Evolutionary conservation across 2,113 vertebrate species (phyloP).

Genomic region (Ariopsis seemanni): DNA sequence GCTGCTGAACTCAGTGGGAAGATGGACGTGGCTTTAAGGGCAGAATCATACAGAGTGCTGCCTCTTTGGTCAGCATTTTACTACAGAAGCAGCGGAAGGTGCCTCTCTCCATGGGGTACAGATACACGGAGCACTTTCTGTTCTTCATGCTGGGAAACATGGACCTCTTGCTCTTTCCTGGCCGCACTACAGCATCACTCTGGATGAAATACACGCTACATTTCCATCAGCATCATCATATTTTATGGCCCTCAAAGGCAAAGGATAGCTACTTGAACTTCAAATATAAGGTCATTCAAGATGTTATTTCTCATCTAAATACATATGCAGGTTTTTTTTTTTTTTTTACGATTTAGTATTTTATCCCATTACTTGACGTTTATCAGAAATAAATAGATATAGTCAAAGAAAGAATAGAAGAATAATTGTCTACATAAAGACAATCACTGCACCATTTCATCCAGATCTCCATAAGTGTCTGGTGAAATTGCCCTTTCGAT

Average conservation of each 20-base stretch:
- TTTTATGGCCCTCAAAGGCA: not conserved
- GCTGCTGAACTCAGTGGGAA: not conserved
- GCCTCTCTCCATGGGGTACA: slow-evolving; percentile 43
- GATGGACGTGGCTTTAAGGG: slow-evolving; percentile 12
- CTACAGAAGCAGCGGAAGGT: slow-evolving; percentile 50
- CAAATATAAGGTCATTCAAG: not conserved
- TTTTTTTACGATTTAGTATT: not conserved
- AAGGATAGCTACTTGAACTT: not conserved
- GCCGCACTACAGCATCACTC: slow-evolving; percentile 10
- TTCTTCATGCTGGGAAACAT: slow-evolving; percentile 46
- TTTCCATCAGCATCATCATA: not conserved
- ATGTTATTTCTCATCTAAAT: not conserved
- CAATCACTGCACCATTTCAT: slow-evolving; percentile 16
- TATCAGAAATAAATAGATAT: not conserved
- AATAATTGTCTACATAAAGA: slow-evolving; percentile 1
- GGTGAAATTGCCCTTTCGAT: slow-evolving; percentile 18
- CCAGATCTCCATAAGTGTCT: slow-evolving; percentile 23
- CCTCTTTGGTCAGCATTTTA: slow-evolving; percentile 57
- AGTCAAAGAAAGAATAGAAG: not conserved
- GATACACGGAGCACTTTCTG: slow-evolving; percentile 36
- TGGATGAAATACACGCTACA: not conserved
- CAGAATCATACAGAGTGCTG: slow-evolving; percentile 36
- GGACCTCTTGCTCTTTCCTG: slow-evolving; percentile 31
- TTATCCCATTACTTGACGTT: not conserved
- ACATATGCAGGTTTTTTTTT: not conserved